Base-by-base conservation (phyloP, 2,888 invertebrate genomes). In the Acanthopleura granulata region DNA sequence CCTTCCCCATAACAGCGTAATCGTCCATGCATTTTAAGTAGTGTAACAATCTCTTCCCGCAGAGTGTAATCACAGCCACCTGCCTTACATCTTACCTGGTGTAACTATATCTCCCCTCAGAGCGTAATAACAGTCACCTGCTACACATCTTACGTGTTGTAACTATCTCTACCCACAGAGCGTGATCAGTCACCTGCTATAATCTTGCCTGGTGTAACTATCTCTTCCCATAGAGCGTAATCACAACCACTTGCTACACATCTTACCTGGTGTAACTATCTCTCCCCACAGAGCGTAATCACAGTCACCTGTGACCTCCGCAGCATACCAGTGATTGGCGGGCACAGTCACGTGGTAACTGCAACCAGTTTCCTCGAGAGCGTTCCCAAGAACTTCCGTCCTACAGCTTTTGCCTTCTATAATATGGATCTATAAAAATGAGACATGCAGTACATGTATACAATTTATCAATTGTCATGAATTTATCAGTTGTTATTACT, bases 251-350 rank as follows among this genome's bases (percentile, higher is more conserved):
- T 9, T 40, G 40, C 40, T 40, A 40, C 12, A 57, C 12, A 3
- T 57, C 57, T 57, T 57, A 57, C 57, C 57, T 22, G 57, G 57
- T 57, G 57, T 57, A n/a, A 57, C 57, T 18, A 57, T 57, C 57
- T 57, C 57, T 57, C 57, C 57, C 57, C 57, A 57, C 22, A 57
- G 57, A 22, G 57, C 12, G 57, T 57, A 57, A 18, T 22, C 22
- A 22, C 57, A n/a, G 57, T 22, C 57, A 1, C 57, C 57, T 18
- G 22, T 18, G 22, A 57, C 57, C 57, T 57, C 57, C 1, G 22
- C 18, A 18, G 57, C 57, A 12, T 57, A 57, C 57, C 57, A 57
- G 57, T 57, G 57, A n/a, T 57, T 22, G 57, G 3, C n/a, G 3
- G 57, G 57, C 22, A 57, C 57, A 22, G 22, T 12, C 57, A 57